Base-by-base conservation (phyloP, 1,140 invertebrate genomes). In the Drosophila sechellia region DNA sequence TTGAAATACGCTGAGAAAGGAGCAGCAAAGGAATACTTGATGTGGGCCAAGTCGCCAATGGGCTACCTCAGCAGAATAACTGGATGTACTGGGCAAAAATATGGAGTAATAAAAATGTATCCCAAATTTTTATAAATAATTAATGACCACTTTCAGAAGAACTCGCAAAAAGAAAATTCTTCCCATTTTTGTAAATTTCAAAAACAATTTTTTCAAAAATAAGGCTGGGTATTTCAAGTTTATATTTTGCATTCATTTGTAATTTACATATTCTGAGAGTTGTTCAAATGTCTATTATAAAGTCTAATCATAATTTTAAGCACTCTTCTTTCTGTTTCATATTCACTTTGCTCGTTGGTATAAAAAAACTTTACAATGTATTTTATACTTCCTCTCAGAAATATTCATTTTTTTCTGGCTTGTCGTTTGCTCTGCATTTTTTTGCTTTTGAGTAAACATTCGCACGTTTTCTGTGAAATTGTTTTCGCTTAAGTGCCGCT, bases 1-100 rank as follows among this genome's bases (percentile, higher is more conserved):
- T 87, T 87, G 83, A 87, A 87, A 83, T 87, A 77, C 66, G 42
- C 61, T 68, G 59, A 60, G 64, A 39, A 48, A 37, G n/a, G 42
- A 11, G 13, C 37, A 42, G 17, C 12, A 45, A 25, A 8, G 17
- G 37, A 39, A 39, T 13, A 13, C 37, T 13, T 13, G 13, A 39
- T 39, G 37, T 4, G 37, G 37, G 12, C 2, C 4, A 13, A 39
- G 12, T 39, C 37, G 37, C 37, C 13, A 39, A 11, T 39, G 11
- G 12, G 12, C 37, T 39, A 39, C 37, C 37, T 39, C 54, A 61
- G 11, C 20, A 22, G 20, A 22, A 22, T 22, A 22, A 22, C 42
- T 45, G 27, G 40, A 20, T 61, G 55, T 43, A 17, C 8, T 10
- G 15, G 4, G 3, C 11, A 4, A 17, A 43, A 43, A 39, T 39